Evolutionary conservation across 2,888 invertebrate species (phyloP), one percentile per base, ranked within the genome.

Genomic region (Agapostemon virescens): DNA sequence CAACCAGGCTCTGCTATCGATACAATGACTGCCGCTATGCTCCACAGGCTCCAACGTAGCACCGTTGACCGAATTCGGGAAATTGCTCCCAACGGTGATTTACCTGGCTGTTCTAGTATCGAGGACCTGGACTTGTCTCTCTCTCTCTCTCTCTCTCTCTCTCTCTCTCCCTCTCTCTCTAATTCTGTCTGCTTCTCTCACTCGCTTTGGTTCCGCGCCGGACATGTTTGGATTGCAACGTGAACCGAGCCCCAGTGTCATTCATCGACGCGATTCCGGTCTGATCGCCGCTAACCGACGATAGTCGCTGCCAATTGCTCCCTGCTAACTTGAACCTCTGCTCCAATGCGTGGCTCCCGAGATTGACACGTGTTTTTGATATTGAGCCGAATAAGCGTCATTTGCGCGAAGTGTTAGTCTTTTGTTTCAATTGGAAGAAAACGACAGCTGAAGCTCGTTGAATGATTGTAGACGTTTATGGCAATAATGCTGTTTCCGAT

Each of bases 21-120:
- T 74, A 84, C 81, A 84, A 86, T 86, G 84, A 78, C 64, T 70
- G 76, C 76, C 77, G 77, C 67, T 69, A 82, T 73, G 73, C 74
- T 80, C 33, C 72, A 64, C 36, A 55, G 66, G 30, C 49, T 73
- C 20, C 42, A 52, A 38, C 82, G 72, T 64, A 79, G 68, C 78
- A 77, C 26, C 63, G 78, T 23, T 77, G 45, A 67, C 70, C 75
- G 79, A 83, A 77, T 78, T 79, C 33, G 40, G 61, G 68, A 85
- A 83, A 80, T 69, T 71, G 30, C 33, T 71, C 58, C 52, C 23
- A 72, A 42, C 49, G 23, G 66, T 40, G 75, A 70, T 76, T 69
- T 70, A 80, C 76, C 80, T 69, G 69, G 30, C 33, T 33, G 61
- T 33, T 61, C 61, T 61, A 17, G 61, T 33, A 30, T 11, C 61